phyloP scores from a whole-genome alignment of 2,113 vertebrate genomes.

The Ameiurus melas region DNA sequence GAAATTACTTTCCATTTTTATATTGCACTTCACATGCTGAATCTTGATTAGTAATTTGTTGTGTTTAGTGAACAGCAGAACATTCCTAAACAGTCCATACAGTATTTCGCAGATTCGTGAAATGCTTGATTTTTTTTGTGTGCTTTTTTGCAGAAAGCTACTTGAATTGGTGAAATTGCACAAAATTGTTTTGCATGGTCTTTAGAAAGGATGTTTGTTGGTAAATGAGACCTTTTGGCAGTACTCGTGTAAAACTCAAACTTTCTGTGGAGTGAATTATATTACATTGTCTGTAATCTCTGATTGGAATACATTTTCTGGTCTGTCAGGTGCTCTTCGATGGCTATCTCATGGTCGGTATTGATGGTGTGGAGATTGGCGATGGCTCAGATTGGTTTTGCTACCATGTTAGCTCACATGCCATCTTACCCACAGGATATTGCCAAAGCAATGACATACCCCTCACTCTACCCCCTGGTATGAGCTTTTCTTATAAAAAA shows the following conservation, averaged over 20 bases:
- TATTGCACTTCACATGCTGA: neutral
- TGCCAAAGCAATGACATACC: slow-evolving; percentile 85
- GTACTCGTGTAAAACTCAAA: no score
- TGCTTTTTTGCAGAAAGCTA: no score
- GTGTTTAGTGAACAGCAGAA: neutral
- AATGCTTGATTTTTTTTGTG: no score
- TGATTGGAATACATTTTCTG: neutral
- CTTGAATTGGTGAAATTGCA: no score
- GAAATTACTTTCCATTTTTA: neutral
- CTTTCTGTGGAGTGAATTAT: neutral
- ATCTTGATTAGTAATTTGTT: neutral
- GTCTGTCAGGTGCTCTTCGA: slow-evolving; percentile 83
- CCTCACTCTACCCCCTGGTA: slow-evolving; percentile 86
- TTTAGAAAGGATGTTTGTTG: no score
- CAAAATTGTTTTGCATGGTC: no score
- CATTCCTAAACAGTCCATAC: neutral
- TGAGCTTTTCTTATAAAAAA: neutral
- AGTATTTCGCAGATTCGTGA: no score
- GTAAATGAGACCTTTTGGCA: no score
- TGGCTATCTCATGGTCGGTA: slow-evolving; percentile 91
- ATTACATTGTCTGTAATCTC: neutral
- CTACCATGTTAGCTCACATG: slow-evolving; percentile 90
- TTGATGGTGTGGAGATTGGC: slow-evolving; percentile 79
- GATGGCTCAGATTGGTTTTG: slow-evolving; percentile 89
- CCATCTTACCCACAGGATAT: slow-evolving; percentile 85